Evolutionary conservation across 1,140 invertebrate genomes (phyloP).

Genomic region (Saxidomus purpurata): DNA sequence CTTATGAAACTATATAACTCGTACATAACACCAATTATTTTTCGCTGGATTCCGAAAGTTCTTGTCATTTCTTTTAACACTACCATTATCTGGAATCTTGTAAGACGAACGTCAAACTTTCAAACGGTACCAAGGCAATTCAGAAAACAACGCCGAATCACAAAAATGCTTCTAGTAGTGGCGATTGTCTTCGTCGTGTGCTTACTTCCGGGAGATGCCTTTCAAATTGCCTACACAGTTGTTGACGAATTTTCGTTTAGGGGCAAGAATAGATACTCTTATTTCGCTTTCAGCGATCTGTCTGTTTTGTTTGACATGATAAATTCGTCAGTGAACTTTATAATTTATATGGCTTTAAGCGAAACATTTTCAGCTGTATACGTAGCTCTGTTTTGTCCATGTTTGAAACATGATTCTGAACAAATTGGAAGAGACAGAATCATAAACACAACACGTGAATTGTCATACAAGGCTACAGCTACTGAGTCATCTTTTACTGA

Average conservation of each 20-base stretch:
- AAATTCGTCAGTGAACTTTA: constrained; percentile 64
- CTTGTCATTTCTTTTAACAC: constrained; percentile 52
- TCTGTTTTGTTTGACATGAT: constrained; percentile 33
- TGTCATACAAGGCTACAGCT: too few species aligned
- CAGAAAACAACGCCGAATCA: constrained; percentile 46
- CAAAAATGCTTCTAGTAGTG: constrained; percentile 53
- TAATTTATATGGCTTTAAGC: constrained; percentile 65
- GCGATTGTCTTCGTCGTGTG: constrained; percentile 55
- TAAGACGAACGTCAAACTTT: constrained; percentile 42
- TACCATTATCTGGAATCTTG: constrained; percentile 24
- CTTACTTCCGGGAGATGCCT: constrained; percentile 54
- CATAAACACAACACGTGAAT: too few species aligned
- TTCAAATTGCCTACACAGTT: not conserved
- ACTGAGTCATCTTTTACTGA: too few species aligned
- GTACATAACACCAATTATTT: constrained; percentile 36
- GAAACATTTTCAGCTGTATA: constrained; percentile 39
- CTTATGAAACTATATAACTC: constrained; percentile 56
- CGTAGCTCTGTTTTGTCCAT: not conserved
- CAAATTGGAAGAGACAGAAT: too few species aligned
- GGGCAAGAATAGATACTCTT: constrained; percentile 52
- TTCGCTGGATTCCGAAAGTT: constrained; percentile 55
- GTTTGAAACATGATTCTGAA: not conserved
- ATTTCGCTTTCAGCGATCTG: constrained; percentile 40
- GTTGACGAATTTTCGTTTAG: constrained; percentile 22
- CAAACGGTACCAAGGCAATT: too few species aligned